Conservation (phyloP, 2,797 vertebrate genomes). For the Potorous gilbertii region DNA sequence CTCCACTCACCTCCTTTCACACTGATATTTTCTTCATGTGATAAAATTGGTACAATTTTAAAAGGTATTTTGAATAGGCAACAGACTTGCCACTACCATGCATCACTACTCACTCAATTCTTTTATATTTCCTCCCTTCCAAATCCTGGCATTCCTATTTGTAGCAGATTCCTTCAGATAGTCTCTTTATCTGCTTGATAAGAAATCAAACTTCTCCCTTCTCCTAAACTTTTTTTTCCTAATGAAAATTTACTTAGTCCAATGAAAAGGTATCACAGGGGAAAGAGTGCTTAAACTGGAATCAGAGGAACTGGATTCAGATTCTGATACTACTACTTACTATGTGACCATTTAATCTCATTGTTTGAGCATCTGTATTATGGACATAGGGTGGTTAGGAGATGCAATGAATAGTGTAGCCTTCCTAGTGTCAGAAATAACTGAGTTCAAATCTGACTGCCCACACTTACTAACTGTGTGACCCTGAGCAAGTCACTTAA, state of each 20-base stretch:
- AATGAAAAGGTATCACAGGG: neutral
- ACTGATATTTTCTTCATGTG: neutral
- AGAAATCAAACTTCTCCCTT: neutral
- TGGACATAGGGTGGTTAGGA: neutral
- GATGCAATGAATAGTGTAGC: neutral
- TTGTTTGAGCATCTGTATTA: neutral
- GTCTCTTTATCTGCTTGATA: neutral
- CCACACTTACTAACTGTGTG: neutral
- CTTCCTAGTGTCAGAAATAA: neutral
- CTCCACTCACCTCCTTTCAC: neutral
- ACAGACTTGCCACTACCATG: too few relatives aligned
- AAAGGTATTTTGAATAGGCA: neutral
- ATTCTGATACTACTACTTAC: neutral
- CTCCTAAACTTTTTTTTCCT: neutral
- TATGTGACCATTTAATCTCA: neutral
- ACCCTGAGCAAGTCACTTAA: neutral
- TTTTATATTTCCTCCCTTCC: neutral
- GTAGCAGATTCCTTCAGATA: neutral
- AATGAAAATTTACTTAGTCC: neutral
- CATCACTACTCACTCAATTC: neutral
- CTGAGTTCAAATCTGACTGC: neutral
- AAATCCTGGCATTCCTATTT: neutral
- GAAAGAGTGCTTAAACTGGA: neutral
- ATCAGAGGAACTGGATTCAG: neutral
- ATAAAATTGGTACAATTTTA: constrained; percentile 14